Base-by-base conservation (phyloP, 2,888 invertebrate species). In the Tiphia femorata region DNA sequence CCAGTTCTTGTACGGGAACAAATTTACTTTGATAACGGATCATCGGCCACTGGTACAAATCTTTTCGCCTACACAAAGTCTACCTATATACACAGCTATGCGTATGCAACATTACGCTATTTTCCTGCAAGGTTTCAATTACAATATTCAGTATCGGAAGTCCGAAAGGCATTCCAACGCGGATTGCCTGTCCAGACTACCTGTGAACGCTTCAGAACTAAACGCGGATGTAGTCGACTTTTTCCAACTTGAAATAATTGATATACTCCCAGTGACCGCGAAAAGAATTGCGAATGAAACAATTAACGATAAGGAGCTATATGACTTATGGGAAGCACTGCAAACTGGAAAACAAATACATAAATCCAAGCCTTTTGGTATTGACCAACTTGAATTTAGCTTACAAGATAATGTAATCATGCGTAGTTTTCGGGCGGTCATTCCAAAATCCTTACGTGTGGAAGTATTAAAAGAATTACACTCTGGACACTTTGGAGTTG, bases 41-140 rank as follows among this genome's bases (percentile, higher is more conserved):
- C 21, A 49, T n/a, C n/a, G n/a, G n/a, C 12, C 38, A 2, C 16
- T 48, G 10, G 14, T 20, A 17, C 19, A 48, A 19, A 38, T 48
- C 25, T 48, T 48, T 14, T 3, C 2, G 5, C 44, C 44, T 1
- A 4, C 0, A 1, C 23, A 37, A 10, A 3, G 2, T 3, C 38
- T 48, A 19, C 37, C 42, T 1, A 2, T 8, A 12, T 27, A 55
- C 5, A 40, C 17, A 6, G 43, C 44, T 0, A 35, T 55, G 29
- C 30, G 49, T 2, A 55, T 55, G 43, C 43, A 49, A 16, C 25
- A 43, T n/a, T 54, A 43, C 2, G 20, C 52, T 0, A 2, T 57
- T 2, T 48, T 52, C 7, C 33, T 57, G 7, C 52, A 38, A 25
- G 37, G 17, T 0, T 57, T 52, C n/a, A 42, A 37, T 3, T 51